These are phyloP conservation scores for Tricholauxania praeusta DNA, from an alignment of 2,888 invertebrate species.

Conservation along the genomic window DNA sequence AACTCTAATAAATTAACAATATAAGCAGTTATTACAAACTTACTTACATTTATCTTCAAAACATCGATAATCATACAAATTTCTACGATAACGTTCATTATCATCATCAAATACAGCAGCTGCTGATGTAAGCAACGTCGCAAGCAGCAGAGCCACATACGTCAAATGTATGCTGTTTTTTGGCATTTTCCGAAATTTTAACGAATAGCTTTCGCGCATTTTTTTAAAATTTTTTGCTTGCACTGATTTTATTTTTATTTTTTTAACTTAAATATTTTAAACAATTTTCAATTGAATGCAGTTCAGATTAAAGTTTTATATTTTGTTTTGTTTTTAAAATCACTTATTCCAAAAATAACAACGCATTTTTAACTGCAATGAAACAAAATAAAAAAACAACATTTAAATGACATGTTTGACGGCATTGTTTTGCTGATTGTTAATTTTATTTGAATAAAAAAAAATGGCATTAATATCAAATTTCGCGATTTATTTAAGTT, in stretches of 20 bases:
- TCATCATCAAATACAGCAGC: neutral
- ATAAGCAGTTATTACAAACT: neutral
- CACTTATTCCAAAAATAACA: too few species aligned
- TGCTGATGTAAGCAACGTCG: neutral
- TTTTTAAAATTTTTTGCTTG: neutral
- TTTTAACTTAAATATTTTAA: too few species aligned
- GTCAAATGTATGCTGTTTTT: neutral
- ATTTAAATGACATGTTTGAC: too few species aligned
- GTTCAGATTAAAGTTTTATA: neutral
- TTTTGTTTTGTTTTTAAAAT: neutral
- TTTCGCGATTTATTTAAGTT: neutral
- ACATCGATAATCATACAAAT: constrained; percentile 24
- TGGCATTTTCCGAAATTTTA: constrained; percentile 20
- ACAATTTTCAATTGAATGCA: neutral
- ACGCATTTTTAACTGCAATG: too few species aligned
- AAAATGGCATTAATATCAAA: too few species aligned
- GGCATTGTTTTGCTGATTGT: too few species aligned
- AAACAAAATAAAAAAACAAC: too few species aligned
- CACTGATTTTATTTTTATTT: too few species aligned
- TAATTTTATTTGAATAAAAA: too few species aligned
- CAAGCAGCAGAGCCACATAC: neutral
- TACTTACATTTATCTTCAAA: constrained; percentile 24
- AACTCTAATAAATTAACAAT: neutral
- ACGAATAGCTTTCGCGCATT: constrained; percentile 15
- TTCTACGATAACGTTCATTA: too few species aligned